Evolutionary conservation across 2,797 vertebrate genomes (phyloP), one percentile per base, ranked within the genome.

Genomic region (Vespertilio murinus): DNA sequence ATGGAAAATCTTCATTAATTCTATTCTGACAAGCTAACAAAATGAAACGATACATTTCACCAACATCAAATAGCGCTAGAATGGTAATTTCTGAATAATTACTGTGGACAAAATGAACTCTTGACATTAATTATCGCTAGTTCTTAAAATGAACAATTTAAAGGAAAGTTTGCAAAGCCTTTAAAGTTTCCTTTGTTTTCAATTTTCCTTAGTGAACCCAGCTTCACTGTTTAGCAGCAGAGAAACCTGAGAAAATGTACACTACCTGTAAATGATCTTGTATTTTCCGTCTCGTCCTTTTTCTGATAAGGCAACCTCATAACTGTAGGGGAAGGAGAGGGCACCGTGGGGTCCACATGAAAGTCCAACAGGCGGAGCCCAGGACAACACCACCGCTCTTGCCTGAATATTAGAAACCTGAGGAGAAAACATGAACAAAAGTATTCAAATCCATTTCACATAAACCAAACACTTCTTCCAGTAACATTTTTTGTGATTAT

Each of bases 241-340:
- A 94, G 82, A 88, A 49, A 65, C 11, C 77, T 45, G 25, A 1
- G 25, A 1, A 71, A 61, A 4, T 0, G 70, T 1, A 71, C 17
- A 0, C 9, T 98, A 99, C 99, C 99, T 99, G 99, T 99, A 99
- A 98, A 99, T 98, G 87, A 98, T 97, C 96, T 99, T 99, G 98
- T 99, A 99, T 94, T 99, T 99, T 96, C 99, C 99, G 73, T 99
- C 99, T 38, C 99, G 98, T 49, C 99, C 99, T 98, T 99, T 99
- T 96, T 99, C 99, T 8, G 99, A 99, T 96, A 99, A 99, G 97
- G 99, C 98, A 91, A 99, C 98, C 97, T 99, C 99, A 0, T 99
- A 99, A 97, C 98, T 99, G 98, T 99, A 99, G 94, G 99, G 98
- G 96, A 99, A 99, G 30, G 99, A 98, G 95, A 99, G 98, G 94